Base-by-base conservation (phyloP, 2,888 invertebrate genomes). In the Cabera pusaria region DNA sequence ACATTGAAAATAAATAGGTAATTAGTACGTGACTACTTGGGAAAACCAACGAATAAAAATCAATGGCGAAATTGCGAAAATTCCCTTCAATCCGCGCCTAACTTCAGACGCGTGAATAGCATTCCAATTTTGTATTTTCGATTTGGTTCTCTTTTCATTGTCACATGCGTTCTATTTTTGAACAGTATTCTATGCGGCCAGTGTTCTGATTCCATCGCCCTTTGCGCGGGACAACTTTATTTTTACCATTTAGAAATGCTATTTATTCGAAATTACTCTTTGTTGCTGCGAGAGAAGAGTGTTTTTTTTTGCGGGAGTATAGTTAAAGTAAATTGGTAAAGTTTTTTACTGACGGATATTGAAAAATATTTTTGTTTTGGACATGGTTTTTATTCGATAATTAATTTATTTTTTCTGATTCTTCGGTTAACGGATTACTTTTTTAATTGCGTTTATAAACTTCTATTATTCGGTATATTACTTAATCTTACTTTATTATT, bases 81-180 rank as follows among this genome's bases (percentile, higher is more conserved):
- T n/a, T n/a, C n/a, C n/a, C n/a, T n/a, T n/a, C n/a, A n/a, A n/a
- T 20, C 25, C n/a, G 5, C 7, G 12, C 20, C 19, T 29, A 33
- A 33, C 24, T 29, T 33, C 33, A 23, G 29, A 37, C 29, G 35
- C 39, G 22, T 24, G 33, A 6, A 29, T 39, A 39, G 52, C 50
- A 64, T 64, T 64, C 62, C 55, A 41, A 63, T 51, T 54, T 56
- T 25, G 40, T 59, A 50, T 53, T 37, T 49, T 57, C 53, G 55
- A 59, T 62, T 59, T 56, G 54, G 44, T 48, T 63, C 42, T 58
- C 49, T 56, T 68, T 68, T 65, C 67, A 72, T 72, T 72, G 73
- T 72, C 70, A 66, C 61, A 55, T 46, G 39, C 59, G 55, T 61
- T 72, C 74, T 75, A 75, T 76, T 75, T 72, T 64, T 26, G 59